Evolutionary conservation across 2,113 vertebrate genomes (phyloP), one percentile per base, ranked within the genome.

Genomic region (Psephotus haematonotus): DNA sequence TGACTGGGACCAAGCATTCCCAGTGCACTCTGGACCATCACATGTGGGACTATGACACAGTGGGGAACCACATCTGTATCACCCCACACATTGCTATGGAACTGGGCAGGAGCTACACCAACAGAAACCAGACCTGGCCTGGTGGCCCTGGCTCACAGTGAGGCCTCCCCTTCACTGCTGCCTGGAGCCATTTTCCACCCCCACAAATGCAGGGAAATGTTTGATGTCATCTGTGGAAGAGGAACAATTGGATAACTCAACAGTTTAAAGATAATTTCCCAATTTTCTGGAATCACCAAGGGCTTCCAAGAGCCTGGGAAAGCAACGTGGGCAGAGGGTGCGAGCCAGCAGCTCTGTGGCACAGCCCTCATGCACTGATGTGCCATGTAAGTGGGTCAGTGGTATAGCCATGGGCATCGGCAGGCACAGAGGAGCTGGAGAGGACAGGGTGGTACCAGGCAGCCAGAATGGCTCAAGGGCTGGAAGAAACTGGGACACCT

Each of bases 401-500:
- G 86, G 93, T 83, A 75, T 84, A 95, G 93, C 94, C n/a, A 3
- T 86, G 95, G 92, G 95, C 92, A 86, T 47, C 28, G 0, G n/a
- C 0, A 10, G 50, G 91, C 86, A 63, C 65, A 2, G 52, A 86
- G 88, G 83, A 95, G 74, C 83, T 91, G 91, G 23, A 71, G 90
- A 89, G 93, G 94, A 95, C 83, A 86, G 65, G 62, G 49, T 2
- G 1, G 53, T 83, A 47, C 46, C 46, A 47, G 76, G 86, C 91
- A 95, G 83, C 41, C 7, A 4, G 65, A 88, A 84, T 60, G 86
- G 91, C 93, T 94, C 62, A 84, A 96, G 83, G 90, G 92, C 94
- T 94, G 83, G 11, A 71, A 96, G 74, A 97, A 94, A 92, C 88
- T 90, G 90, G 90, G 93, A 84, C 93, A 92, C 11, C 17, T 86